Evolutionary conservation across 1,140 invertebrate species (phyloP).

Genomic region (Cherax destructor): DNA sequence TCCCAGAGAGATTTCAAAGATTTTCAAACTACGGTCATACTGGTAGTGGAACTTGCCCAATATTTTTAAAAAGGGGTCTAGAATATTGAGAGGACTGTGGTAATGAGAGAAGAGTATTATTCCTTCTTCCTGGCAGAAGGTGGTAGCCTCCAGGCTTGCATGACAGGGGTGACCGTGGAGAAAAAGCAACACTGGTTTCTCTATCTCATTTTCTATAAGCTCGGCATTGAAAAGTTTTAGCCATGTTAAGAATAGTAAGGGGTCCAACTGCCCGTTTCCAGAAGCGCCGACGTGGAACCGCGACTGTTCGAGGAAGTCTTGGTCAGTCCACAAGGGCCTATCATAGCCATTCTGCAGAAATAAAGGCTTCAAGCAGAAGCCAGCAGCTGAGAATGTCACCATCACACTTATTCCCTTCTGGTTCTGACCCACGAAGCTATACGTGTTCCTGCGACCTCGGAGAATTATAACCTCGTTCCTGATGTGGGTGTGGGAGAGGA

Average conservation of each 20-base stretch:
- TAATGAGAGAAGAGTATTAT: conserved; percentile 27
- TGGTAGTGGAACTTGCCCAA: background rate
- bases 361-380: background rate
- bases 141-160: background rate
- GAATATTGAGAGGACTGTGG: background rate
- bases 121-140: conserved; percentile 2
- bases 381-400: conserved; percentile 24
- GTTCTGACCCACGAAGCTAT: background rate
- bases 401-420: background rate
- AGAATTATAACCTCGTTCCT: background rate
- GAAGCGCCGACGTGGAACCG: background rate
- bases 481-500: background rate
- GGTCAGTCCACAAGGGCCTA: background rate
- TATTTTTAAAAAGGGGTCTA: background rate
- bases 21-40: background rate
- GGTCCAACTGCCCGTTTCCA: background rate
- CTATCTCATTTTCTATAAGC: background rate
- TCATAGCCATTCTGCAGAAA: conserved; percentile 2
- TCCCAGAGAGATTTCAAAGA: background rate
- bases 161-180: conserved; percentile 20
- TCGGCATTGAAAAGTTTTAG: background rate
- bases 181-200: conserved; percentile 9
- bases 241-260: conserved; percentile 9
- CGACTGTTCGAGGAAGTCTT: background rate
- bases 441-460: background rate